phyloP scores from a whole-genome alignment of 2,888 invertebrate genomes.

The Pristionchus japonicus region DNA sequence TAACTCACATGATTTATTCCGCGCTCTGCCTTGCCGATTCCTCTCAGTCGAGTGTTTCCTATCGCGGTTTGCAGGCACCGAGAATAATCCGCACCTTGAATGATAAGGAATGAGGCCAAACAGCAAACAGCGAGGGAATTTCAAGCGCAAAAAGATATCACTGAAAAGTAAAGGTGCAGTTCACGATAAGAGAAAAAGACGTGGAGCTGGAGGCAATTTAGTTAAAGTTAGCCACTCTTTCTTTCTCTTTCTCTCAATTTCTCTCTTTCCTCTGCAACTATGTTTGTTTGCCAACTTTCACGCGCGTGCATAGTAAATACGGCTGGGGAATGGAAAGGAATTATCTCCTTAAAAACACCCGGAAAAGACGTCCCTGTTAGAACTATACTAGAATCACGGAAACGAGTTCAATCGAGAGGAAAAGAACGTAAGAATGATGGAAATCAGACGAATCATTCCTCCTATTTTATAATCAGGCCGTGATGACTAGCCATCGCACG shows the following conservation, averaged over 20 bases:
- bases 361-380: too few relatives aligned
- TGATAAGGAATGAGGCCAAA: not conserved
- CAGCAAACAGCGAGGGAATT: not conserved
- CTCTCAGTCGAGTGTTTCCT: not conserved
- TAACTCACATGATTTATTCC: not conserved
- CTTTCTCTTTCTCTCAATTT: not conserved
- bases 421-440: not conserved
- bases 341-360: not conserved
- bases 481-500: not conserved
- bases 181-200: too few relatives aligned
- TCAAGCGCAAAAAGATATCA: not conserved
- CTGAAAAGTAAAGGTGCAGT: not conserved
- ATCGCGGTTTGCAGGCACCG: not conserved
- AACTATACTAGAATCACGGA: too few relatives aligned
- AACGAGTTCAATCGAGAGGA: too few relatives aligned
- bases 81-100: not conserved
- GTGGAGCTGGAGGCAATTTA: too few relatives aligned
- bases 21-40: not conserved
- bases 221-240: not conserved
- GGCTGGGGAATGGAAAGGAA: not conserved
- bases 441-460: not conserved
- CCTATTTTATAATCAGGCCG: not conserved
- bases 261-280: not conserved
- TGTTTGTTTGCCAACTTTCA: not conserved
- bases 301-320: not conserved